A percentile compares a stretch with the other conserved stretches of the same genome.
These are phyloP conservation scores for Zonotrichia leucophrys DNA, from an alignment of 2,113 vertebrate species.

Conservation along the genomic window DNA sequence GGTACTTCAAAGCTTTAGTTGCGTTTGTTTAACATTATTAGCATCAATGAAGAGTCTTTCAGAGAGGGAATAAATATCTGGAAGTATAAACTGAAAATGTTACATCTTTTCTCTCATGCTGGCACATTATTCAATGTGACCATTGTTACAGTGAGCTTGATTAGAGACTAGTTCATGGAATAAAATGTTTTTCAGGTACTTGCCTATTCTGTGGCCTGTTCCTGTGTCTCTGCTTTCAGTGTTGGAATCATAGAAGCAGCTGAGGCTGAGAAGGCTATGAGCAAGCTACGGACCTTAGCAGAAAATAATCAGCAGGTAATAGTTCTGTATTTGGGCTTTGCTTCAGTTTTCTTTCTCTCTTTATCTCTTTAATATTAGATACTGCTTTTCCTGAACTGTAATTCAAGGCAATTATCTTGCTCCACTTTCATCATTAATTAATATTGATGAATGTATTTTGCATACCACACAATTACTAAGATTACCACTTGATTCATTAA, in stretches of 20 bases:
- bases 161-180: background rate
- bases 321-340: background rate
- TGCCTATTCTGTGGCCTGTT: slow-evolving; percentile 87
- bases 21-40: background rate
- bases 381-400: background rate
- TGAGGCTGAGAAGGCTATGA: slow-evolving; percentile 88
- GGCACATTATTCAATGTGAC: background rate
- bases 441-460: background rate
- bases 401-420: background rate
- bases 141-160: background rate
- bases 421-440: background rate
- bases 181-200: slow-evolving; percentile 77
- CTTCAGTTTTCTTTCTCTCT: background rate
- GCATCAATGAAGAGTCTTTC: background rate
- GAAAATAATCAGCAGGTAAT: slow-evolving; percentile 92
- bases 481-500: background rate
- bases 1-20: background rate
- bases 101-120: background rate
- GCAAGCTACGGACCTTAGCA: slow-evolving; percentile 77
- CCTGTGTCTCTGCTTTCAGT: slow-evolving; percentile 85
- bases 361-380: background rate
- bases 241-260: slow-evolving; percentile 78
- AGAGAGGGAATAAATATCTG: background rate
- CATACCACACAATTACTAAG: background rate
- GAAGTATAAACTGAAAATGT: background rate